Evolutionary conservation across 2,888 invertebrate genomes (phyloP).

Genomic region (Heliconius charithonia): DNA sequence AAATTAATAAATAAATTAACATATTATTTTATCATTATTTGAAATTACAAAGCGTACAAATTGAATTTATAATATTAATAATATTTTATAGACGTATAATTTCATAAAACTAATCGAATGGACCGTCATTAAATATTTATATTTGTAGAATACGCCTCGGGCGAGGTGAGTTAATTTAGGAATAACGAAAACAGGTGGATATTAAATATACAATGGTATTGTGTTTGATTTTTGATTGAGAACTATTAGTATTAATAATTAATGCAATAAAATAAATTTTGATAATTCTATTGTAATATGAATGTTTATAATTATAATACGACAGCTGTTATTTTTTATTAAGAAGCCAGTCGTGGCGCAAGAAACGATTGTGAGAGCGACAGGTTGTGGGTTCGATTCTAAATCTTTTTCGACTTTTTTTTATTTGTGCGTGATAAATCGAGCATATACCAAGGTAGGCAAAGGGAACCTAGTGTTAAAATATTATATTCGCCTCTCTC

Average conservation of each 20-base stretch:
- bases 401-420: too few species aligned
- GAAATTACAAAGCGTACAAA: background rate
- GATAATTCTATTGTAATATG: background rate
- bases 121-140: conserved; percentile 21
- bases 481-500: too few species aligned
- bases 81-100: conserved; percentile 10
- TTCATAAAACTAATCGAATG: conserved; percentile 20
- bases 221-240: background rate
- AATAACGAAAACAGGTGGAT: conserved; percentile 14
- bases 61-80: conserved; percentile 12
- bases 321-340: too few species aligned
- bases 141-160: conserved; percentile 8
- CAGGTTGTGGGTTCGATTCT: too few species aligned
- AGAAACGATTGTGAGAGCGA: too few species aligned
- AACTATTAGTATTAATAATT: background rate
- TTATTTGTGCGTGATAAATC: too few species aligned
- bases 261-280: background rate
- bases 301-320: too few species aligned
- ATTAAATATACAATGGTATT: background rate
- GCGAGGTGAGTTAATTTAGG: conserved; percentile 17
- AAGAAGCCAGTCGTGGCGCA: too few species aligned
- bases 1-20: background rate
- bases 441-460: too few species aligned
- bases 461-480: too few species aligned
- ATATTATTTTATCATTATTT: background rate